Base-by-base conservation (phyloP, 2,113 vertebrate species). In the Cheirogaleus medius region DNA sequence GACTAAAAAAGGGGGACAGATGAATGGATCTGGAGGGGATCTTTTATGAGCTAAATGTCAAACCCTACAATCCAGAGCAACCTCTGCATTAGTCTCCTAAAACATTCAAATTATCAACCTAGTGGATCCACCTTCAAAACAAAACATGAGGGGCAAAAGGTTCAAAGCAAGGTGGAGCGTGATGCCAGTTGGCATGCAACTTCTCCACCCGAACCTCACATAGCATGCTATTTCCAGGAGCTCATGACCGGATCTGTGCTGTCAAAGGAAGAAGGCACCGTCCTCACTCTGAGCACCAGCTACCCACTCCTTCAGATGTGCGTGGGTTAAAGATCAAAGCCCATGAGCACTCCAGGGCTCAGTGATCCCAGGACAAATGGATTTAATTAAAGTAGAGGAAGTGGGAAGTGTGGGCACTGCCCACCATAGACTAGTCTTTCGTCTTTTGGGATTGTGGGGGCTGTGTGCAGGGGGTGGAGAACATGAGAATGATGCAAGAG, bases 381-480 rank as follows among this genome's bases (percentile, higher is more conserved):
- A 91, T 97, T 98, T 97, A 97, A 98, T 98, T 97, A 98, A 97
- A 95, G 18, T 54, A 49, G n/a, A 90, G 8, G 54, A 86, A 82
- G 23, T 27, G 29, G 87, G 95, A 69, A 97, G 90, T 56, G 86
- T 97, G 86, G 93, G 92, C 29, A 27, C 96, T 95, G 95, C 25
- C 74, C 84, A n/a, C 63, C 82, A 78, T 29, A 39, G 87, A 56
- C 89, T 49, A 71, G 39, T 93, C 84, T 98, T 98, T 97, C 94
- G 92, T 97, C 97, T 98, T 97, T 6, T 34, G 95, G 94, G 83
- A 78, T 85, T 93, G 80, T 77, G 81, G 93, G 91, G 60, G 60
- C 87, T 83, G 87, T 69, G 76, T 0, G 3, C 66, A 69, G 68
- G 63, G 82, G 92, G 47, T 64, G 93, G 73, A 96, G 97, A 95